Evolutionary conservation across 2,797 vertebrate genomes (phyloP).

Genomic region (Ctenopoma multispine): DNA sequence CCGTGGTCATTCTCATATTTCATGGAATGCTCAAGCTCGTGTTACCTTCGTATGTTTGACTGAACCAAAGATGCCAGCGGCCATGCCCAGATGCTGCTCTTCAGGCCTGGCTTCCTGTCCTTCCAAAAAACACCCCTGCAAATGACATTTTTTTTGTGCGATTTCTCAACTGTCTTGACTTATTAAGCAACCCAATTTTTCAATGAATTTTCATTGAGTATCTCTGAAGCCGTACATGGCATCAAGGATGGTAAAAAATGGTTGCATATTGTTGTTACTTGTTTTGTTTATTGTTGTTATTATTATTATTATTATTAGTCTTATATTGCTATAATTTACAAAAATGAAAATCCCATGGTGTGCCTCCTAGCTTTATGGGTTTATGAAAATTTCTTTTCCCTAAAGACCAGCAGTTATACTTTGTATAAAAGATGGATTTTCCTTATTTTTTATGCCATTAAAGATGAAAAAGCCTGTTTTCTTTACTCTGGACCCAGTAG

Average conservation of each 20-base stretch:
- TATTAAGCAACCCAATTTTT: conserved; percentile 89
- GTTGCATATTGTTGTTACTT: conserved; percentile 89
- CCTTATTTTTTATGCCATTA: conserved; percentile 93
- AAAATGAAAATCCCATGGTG: conserved; percentile 92
- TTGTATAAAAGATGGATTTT: conserved; percentile 98
- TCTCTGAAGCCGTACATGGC: conserved; percentile 77
- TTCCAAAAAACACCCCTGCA: conserved; percentile 94
- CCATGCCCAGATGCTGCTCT: conserved; percentile 99
- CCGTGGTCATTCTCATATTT: conserved; percentile 73
- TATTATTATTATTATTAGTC: conserved; percentile 76
- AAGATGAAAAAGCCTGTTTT: conserved; percentile 91
- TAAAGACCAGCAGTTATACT: conserved; percentile 99
- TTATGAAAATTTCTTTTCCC: conserved; percentile 95
- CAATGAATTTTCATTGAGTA: conserved; percentile 90
- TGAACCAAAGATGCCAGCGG: conserved; percentile 99
- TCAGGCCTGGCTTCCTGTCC: conserved; percentile 97
- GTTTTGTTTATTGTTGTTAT: conserved; percentile 84
- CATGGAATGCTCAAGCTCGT: conserved; percentile 89
- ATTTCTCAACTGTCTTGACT: conserved; percentile 80
- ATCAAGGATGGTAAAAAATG: conserved; percentile 77
- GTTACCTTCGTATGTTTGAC: conserved; percentile 91
- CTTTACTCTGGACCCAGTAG: conserved; percentile 99
- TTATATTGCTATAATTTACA: conserved; percentile 82
- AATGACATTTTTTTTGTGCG: conserved; percentile 76
- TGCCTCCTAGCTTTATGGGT: conserved; percentile 99